Evolutionary conservation across 2,113 vertebrate genomes (phyloP), one percentile per base, ranked within the genome.

Genomic region (Greenwoodochromis staneri): DNA sequence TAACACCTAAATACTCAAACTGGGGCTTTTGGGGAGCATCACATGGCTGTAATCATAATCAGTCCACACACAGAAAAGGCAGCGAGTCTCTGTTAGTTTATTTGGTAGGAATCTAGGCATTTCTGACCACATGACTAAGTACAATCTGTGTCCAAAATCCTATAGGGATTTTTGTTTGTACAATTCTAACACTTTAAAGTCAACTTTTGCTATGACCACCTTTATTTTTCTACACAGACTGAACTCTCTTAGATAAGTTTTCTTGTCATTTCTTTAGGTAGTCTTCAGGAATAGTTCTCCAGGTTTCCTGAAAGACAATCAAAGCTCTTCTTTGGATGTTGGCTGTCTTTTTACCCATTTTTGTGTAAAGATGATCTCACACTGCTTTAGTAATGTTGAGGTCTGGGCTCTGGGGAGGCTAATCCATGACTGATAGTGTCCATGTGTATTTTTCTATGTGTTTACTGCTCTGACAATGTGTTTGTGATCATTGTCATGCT

Each of bases 321-420:
- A 69, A 69, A 69, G 63, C 11, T 69, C 63, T 69, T 40, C 7
- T 69, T 40, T 38, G 0, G 0, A 40, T 69, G 63, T 69, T 40
- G 19, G 36, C 11, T 69, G 63, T 38, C 19, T 69, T 40, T 40
- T 1, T 40, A 21, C 36, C 36, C n/a, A 21, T 36, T 69, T 69
- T 21, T 24, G 11, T 38, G n/a, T 40, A 38, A 69, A 14, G 36
- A 9, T 66, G 7, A 38, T 69, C 63, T 40, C 36, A 14, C 19
- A 1, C 63, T 69, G 0, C 63, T 0, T 40, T 21, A 40, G n/a
- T 69, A 40, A 69, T 40, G n/a, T 40, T 40, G 63, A 14, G 0
- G 7, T 69, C 36, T 40, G 63, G n/a, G 63, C 36, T 69, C 63
- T 40, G 0, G 7, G 63, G 5, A 69, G 36, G 36, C 36, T 21